Base-by-base conservation (phyloP, 2,888 invertebrate genomes). In the Callinectes sapidus region DNA sequence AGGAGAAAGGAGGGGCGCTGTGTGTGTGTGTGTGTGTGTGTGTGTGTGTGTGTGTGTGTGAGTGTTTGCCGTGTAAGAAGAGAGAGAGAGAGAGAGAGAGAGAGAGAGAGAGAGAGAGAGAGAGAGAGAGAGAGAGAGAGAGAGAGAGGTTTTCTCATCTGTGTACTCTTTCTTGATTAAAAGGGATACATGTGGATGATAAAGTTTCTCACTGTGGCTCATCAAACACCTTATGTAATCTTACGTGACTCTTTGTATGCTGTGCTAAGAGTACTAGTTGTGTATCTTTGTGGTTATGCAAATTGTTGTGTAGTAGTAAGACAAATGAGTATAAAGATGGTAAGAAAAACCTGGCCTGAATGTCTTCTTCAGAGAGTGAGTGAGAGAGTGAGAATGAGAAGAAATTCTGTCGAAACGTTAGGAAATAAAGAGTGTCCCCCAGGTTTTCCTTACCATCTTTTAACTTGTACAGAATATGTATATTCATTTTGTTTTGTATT, bases 51-150 rank as follows among this genome's bases (percentile, higher is more conserved):
- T 48, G 48, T 48, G 48, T 48, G 48, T 48, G 48, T 48, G 48
- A 8, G 48, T 48, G 48, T 48, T 48, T 48, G 48, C 10, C 48
- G 3, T 48, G 48, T 48, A 10, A 48, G 48, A 10, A 86, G 42
- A 86, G 87, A 42, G 87, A n/a, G 54, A 48, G 87, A 48, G 87
- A 87, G 87, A 87, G 87, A 48, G 86, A 87, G 23, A 48, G 87
- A 87, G 48, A 87, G 87, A 87, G n/a, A 87, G 87, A 87, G 48
- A 87, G 87, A 87, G 48, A 87, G 87, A 87, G 87, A 87, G 48
- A 87, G 87, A 87, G 48, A 87, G 87, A 87, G 48, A 87, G 87
- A 87, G 87, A 87, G 87, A 87, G 87, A 87, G 87, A 87, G 87
- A 48, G 87, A 87, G 87, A 87, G 87, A 87, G 87, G 18, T 23